Evolutionary conservation across 2,113 vertebrate genomes (phyloP), one percentile per base, ranked within the genome.

Genomic region (Nestor notabilis): DNA sequence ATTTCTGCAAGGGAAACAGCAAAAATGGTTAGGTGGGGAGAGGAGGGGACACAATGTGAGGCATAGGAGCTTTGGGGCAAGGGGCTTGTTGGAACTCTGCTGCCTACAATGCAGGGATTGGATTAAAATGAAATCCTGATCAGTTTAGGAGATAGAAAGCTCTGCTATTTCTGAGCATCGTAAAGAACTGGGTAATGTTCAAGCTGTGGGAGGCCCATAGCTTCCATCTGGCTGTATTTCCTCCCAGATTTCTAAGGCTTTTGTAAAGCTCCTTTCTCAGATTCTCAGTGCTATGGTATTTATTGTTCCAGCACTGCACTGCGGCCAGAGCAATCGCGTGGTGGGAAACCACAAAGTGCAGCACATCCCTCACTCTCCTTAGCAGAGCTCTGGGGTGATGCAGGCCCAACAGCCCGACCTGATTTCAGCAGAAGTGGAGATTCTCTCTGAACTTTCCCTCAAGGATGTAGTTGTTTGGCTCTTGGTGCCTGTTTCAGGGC

Each of bases 1-100:
- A 27, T 94, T 93, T 52, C 93, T 96, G 87, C 78, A 95, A 80
- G 55, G 4, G 75, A 69, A 94, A 41, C 13, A 76, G 50, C 46
- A 31, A 58, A 55, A 61, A 11, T 0, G 0, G 47, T 79, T 5
- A 95, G 69, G 41, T 2, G 29, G 28, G 35, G 75, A 46, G 66
- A 5, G 3, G 60, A 49, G 39, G 49, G 39, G 41, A 28, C 61
- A 47, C 35, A 43, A 11, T 0, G 7, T 5, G 77, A 65, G 64
- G 44, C 12, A 7, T 1, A 39, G 70, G 50, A 39, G 20, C 19
- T 8, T 13, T 4, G 27, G 3, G 5, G 66, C 17, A n/a, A 29
- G 53, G 55, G 23, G 29, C 11, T 49, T 17, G 56, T 1, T 75
- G 55, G 56, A 35, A 39, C 11, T 2, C 23, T 23, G 35, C 71